phyloP scores from a whole-genome alignment of 2,113 vertebrate species.

The Elgaria multicarinata region DNA sequence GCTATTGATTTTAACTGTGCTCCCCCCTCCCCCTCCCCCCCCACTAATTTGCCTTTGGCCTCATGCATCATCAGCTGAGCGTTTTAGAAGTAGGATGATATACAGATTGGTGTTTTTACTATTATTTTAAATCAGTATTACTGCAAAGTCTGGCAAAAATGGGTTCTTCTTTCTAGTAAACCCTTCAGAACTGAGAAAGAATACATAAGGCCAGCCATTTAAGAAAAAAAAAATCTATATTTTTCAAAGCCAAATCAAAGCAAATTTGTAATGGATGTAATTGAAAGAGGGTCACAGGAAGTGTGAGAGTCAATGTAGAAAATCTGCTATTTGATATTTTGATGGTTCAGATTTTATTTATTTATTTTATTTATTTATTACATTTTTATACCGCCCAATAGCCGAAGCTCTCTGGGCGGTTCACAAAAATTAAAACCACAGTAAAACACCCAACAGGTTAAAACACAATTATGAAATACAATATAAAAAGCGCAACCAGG shows the following conservation, averaged over 20 bases:
- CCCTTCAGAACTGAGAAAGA: constrained; percentile 1
- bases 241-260: neutral
- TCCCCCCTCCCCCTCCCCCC: no score
- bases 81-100: neutral
- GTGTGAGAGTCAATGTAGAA: neutral
- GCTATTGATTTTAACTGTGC: fast-evolving
- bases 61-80: constrained; percentile 36
- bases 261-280: neutral
- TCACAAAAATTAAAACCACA: no score
- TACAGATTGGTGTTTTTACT: neutral
- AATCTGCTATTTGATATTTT: neutral
- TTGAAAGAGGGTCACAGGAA: constrained; percentile 33
- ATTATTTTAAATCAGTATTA: constrained; percentile 57
- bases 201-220: neutral
- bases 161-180: constrained; percentile 29
- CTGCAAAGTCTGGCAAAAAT: constrained; percentile 54
- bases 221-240: neutral
- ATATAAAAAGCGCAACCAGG: no score
- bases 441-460: no score
- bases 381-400: no score
- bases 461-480: no score
- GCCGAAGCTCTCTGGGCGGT: no score
- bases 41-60: constrained; percentile 32
- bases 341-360: no score
- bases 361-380: no score